phyloP scores from a whole-genome alignment of 2,113 vertebrate genomes.

The Hippoglossus stenolepis region DNA sequence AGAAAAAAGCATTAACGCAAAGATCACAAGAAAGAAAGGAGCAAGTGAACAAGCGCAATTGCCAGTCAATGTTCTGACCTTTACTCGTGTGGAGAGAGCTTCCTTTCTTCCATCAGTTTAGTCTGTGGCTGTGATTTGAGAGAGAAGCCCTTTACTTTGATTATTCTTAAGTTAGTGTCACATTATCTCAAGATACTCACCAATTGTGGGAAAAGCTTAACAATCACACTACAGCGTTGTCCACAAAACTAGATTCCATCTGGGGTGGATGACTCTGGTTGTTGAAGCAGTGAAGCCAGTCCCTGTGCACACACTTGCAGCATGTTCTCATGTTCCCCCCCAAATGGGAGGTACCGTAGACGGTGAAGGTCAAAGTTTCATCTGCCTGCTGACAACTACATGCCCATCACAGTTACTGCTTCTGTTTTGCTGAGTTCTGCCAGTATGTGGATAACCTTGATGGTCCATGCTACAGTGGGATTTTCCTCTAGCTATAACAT shows the following conservation, averaged over 20 bases:
- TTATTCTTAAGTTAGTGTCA: background rate
- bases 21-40: slow-evolving; percentile 35
- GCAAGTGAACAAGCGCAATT: slow-evolving; percentile 16
- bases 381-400: background rate
- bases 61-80: slow-evolving; percentile 62
- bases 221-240: too few species aligned
- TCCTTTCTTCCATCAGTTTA: background rate
- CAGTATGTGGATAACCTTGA: too few species aligned
- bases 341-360: background rate
- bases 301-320: background rate
- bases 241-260: too few species aligned
- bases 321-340: background rate
- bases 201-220: too few species aligned
- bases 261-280: too few species aligned
- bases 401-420: too few species aligned
- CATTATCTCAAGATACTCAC: too few species aligned
- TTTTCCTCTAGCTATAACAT: too few species aligned
- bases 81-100: slow-evolving; percentile 26
- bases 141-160: background rate
- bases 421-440: too few species aligned
- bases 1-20: slow-evolving; percentile 30
- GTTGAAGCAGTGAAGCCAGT: too few species aligned
- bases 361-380: background rate
- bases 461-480: too few species aligned
- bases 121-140: slow-evolving; percentile 1